Percentiles rank a stretch among this genome's conserved stretches.
Evolutionary conservation across 2,888 invertebrate genomes (phyloP).

Genomic region (Crocallis elinguaria): DNA sequence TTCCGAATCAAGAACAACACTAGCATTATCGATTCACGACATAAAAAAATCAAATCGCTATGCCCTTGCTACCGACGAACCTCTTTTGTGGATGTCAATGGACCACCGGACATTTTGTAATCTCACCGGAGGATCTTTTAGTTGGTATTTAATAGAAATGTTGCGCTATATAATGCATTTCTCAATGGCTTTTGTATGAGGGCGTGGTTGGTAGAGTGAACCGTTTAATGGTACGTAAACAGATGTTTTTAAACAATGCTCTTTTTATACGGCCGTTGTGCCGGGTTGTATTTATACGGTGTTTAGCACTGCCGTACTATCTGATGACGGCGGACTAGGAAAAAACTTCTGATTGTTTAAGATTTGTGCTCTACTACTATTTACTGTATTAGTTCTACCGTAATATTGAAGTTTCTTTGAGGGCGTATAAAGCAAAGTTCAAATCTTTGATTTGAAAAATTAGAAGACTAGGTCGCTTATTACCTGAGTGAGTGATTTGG

Average conservation of each 20-base stretch:
- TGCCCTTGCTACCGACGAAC: slow-evolving; percentile 28
- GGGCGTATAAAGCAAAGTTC: too few species aligned
- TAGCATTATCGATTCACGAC: slow-evolving; percentile 36
- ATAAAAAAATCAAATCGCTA: slow-evolving; percentile 46
- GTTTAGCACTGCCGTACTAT: not conserved
- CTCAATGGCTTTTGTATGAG: slow-evolving; percentile 45
- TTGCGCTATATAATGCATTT: slow-evolving; percentile 50
- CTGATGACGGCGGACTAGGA: too few species aligned
- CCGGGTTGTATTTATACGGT: not conserved
- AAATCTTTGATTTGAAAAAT: too few species aligned
- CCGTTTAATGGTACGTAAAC: slow-evolving; percentile 65
- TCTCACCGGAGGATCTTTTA: slow-evolving; percentile 55
- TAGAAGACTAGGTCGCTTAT: too few species aligned
- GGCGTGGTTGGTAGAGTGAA: slow-evolving; percentile 49
- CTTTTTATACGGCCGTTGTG: not conserved
- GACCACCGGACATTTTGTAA: slow-evolving; percentile 72
- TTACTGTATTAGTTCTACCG: too few species aligned
- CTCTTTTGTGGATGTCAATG: slow-evolving; percentile 62
- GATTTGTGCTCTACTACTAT: too few species aligned
- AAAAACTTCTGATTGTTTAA: too few species aligned
- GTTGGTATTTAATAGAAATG: slow-evolving; percentile 65
- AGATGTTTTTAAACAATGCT: slow-evolving; percentile 58
- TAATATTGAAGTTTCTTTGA: too few species aligned
- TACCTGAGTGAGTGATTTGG: too few species aligned
- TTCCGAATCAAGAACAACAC: slow-evolving; percentile 43